Base-by-base conservation (phyloP, 1,140 invertebrate species). In the Coenobita brevimanus region DNA sequence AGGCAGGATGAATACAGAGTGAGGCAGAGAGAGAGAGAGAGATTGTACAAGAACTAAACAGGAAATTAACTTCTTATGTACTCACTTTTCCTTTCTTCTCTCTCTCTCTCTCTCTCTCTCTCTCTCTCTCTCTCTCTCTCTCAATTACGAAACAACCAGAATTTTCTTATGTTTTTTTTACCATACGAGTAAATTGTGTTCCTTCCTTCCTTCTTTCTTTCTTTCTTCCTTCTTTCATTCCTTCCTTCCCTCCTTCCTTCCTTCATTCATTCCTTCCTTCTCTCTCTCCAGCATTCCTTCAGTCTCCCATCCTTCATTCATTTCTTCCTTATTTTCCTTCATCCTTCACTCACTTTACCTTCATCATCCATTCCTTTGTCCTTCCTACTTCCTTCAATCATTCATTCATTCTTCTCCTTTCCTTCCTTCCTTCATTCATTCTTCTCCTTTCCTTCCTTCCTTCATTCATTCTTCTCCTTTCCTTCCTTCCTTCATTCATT, bases 121-220 rank as follows among this genome's bases (percentile, higher is more conserved):
- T 62, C 57, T 62, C 57, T 62, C 57, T 62, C 57, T 62, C 57
- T 62, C 57, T 62, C 57, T 62, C 57, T 62, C n/a, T n/a, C n/a
- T n/a, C n/a, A n/a, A n/a, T n/a, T n/a, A n/a, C n/a, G n/a, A n/a
- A n/a, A n/a, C n/a, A 17, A n/a, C 57, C 27, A 17, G 21, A 17
- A n/a, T n/a, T n/a, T n/a, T n/a, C n/a, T n/a, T n/a, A n/a, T n/a
- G n/a, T n/a, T n/a, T n/a, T n/a, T n/a, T n/a, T n/a, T n/a, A n/a
- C n/a, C n/a, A n/a, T n/a, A n/a, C n/a, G n/a, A n/a, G n/a, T n/a
- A n/a, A n/a, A n/a, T n/a, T n/a, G n/a, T 62, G 57, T 62, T 62
- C 17, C 57, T 24, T 4, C 57, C 27, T 62, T 57, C 10, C n/a
- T 17, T 62, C 57, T 62, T 17, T 62, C 57, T 62, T 1, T 62